Base-by-base conservation (phyloP, 2,113 vertebrate genomes). In the Salvelinus alpinus region DNA sequence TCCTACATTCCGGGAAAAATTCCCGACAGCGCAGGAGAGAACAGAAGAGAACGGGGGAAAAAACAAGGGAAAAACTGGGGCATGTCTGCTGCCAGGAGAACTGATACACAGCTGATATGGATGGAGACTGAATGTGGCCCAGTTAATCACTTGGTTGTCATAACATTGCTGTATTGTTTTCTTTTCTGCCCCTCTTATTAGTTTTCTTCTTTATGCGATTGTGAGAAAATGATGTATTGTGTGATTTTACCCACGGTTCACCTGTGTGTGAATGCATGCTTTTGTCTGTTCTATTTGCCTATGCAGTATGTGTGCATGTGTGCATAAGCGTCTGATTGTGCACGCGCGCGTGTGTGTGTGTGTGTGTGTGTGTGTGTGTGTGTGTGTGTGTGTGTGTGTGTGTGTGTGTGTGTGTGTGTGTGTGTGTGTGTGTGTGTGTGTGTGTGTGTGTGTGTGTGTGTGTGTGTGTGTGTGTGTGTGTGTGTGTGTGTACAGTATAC, bases 81-180 rank as follows among this genome's bases (percentile, higher is more conserved):
- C 80, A 68, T 9, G 79, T 87, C 38, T 71, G 16, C 73, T 83
- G 84, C 73, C 76, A 64, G 62, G 54, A 78, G 87, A 89, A 79
- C 91, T 76, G 91, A 88, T 93, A 92, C 54, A 90, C 78, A 85
- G 51, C 51, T 54, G 51, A 54, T 54, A 85, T 89, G 90, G 87
- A 87, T 85, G 86, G 85, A 84, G 87, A 83, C 74, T 86, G 85
- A 95, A 91, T 92, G 86, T 80, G 79, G 47, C 81, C 82, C 82
- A 89, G 87, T 89, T 92, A 93, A 94, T 94, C 89, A 82, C 80
- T 54, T 71, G 73, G 90, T 92, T 93, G 87, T 89, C 88, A 90
- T 85, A 90, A 87, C 86, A 87, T 18, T 24, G 64, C 47, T 22
- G 38, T 9, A 76, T 70, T 83, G 75, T 90, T 69, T 82, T 81